Evolutionary conservation across 2,113 vertebrate species (phyloP).

Genomic region (Sturnus vulgaris): DNA sequence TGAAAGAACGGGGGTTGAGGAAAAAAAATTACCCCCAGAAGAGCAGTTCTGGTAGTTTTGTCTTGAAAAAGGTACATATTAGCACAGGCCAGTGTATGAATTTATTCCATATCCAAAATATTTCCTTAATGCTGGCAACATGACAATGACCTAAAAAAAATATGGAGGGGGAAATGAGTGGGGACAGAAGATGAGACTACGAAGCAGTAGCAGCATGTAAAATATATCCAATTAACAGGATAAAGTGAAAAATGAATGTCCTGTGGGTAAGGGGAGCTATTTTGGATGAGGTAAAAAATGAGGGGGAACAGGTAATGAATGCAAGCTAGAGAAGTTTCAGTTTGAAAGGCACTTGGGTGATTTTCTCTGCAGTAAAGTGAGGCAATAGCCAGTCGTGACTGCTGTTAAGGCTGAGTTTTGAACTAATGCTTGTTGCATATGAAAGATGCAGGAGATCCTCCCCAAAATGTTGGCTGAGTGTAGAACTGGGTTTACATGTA

Average conservation of each 20-base stretch:
- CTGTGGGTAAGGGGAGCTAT: neutral
- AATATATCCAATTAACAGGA: neutral
- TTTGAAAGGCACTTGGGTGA: neutral
- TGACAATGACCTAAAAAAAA: neutral
- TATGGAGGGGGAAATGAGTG: no score
- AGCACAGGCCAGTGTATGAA: neutral
- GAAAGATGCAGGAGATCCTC: neutral
- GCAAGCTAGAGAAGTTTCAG: neutral
- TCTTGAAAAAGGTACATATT: neutral
- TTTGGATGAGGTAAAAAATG: neutral
- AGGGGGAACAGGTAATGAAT: neutral
- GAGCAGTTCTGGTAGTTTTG: neutral
- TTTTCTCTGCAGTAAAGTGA: neutral
- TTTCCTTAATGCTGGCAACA: neutral
- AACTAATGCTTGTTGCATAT: neutral
- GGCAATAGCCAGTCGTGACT: neutral
- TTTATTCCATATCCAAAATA: neutral
- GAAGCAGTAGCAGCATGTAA: neutral
- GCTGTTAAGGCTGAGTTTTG: neutral
- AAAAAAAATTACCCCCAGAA: neutral
- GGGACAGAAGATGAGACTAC: neutral
- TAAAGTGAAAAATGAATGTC: neutral
- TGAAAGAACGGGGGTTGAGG: neutral
- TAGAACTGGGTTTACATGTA: neutral
- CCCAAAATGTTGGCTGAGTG: neutral